phyloP scores from a whole-genome alignment of 1,140 invertebrate genomes.

The Hycleus phaleratus region DNA sequence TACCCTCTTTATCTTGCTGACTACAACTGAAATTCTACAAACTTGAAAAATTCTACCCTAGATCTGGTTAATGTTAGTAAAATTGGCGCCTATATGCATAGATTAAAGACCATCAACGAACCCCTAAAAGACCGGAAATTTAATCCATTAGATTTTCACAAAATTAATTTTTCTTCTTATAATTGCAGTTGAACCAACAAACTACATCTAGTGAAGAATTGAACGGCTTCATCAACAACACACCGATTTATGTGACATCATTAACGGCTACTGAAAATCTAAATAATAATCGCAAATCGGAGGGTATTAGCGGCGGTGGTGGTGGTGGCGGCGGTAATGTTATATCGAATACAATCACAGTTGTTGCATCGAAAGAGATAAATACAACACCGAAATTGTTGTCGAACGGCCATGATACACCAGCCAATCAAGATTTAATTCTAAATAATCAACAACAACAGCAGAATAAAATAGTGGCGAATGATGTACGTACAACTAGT shows the following conservation, averaged over 20 bases:
- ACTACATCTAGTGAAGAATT: slow-evolving; percentile 54
- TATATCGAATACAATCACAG: slow-evolving; percentile 30
- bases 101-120: too few species aligned
- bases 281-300: slow-evolving; percentile 40
- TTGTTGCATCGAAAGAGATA: slow-evolving; percentile 28
- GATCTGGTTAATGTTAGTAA: too few species aligned
- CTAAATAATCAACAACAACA: not conserved
- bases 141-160: not conserved
- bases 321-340: slow-evolving; percentile 22
- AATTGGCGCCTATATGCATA: too few species aligned
- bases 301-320: slow-evolving; percentile 3
- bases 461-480: slow-evolving; percentile 25
- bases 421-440: not conserved
- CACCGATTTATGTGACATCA: slow-evolving; percentile 72
- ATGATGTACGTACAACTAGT: slow-evolving; percentile 26
- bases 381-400: slow-evolving; percentile 10
- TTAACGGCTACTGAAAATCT: slow-evolving; percentile 55
- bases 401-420: not conserved
- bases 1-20: too few species aligned
- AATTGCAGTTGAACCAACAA: slow-evolving; percentile 57
- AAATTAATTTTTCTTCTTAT: not conserved
- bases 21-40: too few species aligned
- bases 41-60: too few species aligned
- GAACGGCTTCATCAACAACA: slow-evolving; percentile 64
- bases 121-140: too few species aligned